Percentiles rank a stretch among this genome's conserved stretches.
Conservation (phyloP, 1,140 invertebrate species). For the Drosophila busckii region DNA sequence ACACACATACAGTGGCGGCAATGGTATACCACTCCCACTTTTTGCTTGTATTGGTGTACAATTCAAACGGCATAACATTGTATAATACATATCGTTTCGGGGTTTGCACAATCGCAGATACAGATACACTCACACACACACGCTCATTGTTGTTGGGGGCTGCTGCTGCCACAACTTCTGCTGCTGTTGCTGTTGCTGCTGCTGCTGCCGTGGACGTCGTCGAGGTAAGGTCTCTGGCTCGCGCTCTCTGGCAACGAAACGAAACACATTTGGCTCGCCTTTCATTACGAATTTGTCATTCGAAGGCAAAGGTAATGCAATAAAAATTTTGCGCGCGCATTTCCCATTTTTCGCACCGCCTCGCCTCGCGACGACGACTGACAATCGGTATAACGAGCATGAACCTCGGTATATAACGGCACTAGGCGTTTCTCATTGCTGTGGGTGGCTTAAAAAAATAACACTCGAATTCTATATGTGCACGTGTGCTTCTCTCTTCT, state of each 20-base stretch:
- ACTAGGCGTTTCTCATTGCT: slow-evolving; percentile 22
- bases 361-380: slow-evolving; percentile 35
- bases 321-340: slow-evolving; percentile 77
- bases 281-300: slow-evolving; percentile 79
- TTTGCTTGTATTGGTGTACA: slow-evolving; percentile 52
- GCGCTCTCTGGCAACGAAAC: slow-evolving; percentile 59
- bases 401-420: slow-evolving; percentile 41
- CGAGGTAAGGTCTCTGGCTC: slow-evolving; percentile 23
- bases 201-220: slow-evolving; percentile 31
- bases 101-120: slow-evolving; percentile 73
- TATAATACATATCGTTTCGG: slow-evolving; percentile 67
- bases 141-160: slow-evolving; percentile 26
- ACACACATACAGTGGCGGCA: slow-evolving; percentile 36
- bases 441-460: slow-evolving; percentile 67
- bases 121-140: slow-evolving; percentile 35
- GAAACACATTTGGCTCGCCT: slow-evolving; percentile 74
- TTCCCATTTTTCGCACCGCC: slow-evolving; percentile 46
- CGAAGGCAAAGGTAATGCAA: slow-evolving; percentile 78
- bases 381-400: slow-evolving; percentile 29
- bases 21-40: slow-evolving; percentile 72
- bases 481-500: slow-evolving; percentile 16
- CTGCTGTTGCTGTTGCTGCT: slow-evolving; percentile 28
- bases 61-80: slow-evolving; percentile 59
- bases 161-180: slow-evolving; percentile 9
- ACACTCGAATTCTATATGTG: slow-evolving; percentile 39